Conservation (phyloP, 2,113 vertebrate species). For the Muntiacus muntjak region DNA sequence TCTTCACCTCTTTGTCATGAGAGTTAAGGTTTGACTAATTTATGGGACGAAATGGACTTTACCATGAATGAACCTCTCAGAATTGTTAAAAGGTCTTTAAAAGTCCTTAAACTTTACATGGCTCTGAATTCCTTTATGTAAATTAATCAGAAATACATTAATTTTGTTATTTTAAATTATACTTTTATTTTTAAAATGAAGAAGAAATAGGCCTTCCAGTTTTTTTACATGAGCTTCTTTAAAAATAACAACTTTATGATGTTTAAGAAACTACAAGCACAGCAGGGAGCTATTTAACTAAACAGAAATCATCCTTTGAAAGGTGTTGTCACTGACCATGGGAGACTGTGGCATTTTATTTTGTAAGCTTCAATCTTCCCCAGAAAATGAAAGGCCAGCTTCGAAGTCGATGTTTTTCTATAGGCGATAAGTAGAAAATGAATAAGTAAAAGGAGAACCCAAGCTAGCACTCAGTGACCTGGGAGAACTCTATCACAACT, state of each 20-base stretch:
- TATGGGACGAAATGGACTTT: neutral
- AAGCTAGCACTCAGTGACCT: neutral
- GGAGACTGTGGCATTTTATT: conserved; percentile 10
- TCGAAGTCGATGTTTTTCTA: neutral
- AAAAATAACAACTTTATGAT: neutral
- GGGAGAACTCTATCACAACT: neutral
- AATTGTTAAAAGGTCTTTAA: neutral
- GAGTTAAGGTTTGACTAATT: neutral
- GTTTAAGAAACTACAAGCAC: neutral
- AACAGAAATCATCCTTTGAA: conserved; percentile 6
- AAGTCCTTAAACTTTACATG: neutral
- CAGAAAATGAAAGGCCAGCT: neutral
- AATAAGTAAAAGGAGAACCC: neutral
- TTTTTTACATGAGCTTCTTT: neutral
- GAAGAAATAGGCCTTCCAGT: neutral
- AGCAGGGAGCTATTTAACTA: neutral
- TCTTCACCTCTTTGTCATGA: neutral
- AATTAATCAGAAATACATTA: neutral
- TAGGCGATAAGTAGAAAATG: neutral
- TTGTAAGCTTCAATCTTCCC: conserved; percentile 13
- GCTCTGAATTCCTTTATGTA: neutral
- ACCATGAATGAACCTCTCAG: neutral
- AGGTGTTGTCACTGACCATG: neutral
- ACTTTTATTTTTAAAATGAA: neutral
- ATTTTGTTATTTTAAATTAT: neutral